Percentiles rank a stretch among this genome's conserved stretches.
Conservation (phyloP, 2,113 vertebrate species). For the Typhlomys cinereus region DNA sequence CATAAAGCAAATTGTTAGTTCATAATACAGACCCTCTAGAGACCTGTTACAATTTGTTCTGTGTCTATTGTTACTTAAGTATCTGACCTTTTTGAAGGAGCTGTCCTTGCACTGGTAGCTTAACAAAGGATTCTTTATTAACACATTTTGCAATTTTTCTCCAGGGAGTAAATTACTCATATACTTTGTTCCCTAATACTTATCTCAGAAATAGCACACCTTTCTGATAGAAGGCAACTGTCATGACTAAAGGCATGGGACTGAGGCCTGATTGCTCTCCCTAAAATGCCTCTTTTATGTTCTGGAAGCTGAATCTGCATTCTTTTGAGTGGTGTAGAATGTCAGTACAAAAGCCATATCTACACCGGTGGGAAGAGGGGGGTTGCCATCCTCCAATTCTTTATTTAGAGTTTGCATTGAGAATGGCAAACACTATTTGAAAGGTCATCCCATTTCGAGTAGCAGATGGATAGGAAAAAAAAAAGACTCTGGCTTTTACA, state of each 20-base stretch:
- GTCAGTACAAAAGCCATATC: slow-evolving; percentile 61
- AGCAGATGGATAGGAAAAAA: slow-evolving; percentile 71
- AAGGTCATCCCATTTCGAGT: slow-evolving; percentile 77
- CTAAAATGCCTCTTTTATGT: slow-evolving; percentile 68
- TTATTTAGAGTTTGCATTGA: slow-evolving; percentile 76
- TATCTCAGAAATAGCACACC: slow-evolving; percentile 59
- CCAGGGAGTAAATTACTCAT: slow-evolving; percentile 22
- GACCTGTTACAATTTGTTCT: slow-evolving; percentile 43
- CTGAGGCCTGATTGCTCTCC: slow-evolving; percentile 59
- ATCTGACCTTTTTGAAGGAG: slow-evolving; percentile 56
- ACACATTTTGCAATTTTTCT: slow-evolving; percentile 21
- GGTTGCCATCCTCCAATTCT: slow-evolving; percentile 52
- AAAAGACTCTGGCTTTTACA: slow-evolving; percentile 74
- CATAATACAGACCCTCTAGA: background rate
- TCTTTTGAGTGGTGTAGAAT: slow-evolving; percentile 59
- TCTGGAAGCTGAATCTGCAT: slow-evolving; percentile 68
- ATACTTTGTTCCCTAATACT: slow-evolving; percentile 44
- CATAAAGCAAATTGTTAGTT: background rate
- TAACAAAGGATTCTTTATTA: slow-evolving; percentile 45
- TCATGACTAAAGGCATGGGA: slow-evolving; percentile 64
- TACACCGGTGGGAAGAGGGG: background rate
- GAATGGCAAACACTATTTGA: slow-evolving; percentile 70
- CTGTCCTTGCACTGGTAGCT: background rate
- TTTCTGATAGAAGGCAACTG: slow-evolving; percentile 66
- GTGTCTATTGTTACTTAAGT: slow-evolving; percentile 58